Conservation (phyloP, 2,113 vertebrate genomes). For the Passer montanus region DNA sequence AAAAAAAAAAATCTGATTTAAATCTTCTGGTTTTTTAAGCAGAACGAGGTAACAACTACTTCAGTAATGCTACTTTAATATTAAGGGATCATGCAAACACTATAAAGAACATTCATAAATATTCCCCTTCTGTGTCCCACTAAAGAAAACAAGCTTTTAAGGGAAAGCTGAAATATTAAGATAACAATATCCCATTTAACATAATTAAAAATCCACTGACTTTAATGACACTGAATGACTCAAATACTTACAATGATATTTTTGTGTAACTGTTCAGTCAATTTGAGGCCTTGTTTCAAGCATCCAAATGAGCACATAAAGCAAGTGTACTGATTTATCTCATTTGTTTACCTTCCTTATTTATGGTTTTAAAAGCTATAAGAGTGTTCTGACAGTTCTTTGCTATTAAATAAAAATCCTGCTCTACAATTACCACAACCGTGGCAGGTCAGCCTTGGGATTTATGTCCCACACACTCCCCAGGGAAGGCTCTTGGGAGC, state of each 20-base stretch:
- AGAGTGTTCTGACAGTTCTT: not conserved
- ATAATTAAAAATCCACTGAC: not conserved
- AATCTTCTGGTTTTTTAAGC: not conserved
- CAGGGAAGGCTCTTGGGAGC: not conserved
- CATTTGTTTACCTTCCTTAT: not conserved
- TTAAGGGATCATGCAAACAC: not conserved
- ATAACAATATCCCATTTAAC: not conserved
- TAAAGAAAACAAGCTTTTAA: not conserved
- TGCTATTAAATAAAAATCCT: not conserved
- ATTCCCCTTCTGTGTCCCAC: not conserved
- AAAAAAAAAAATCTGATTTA: no score
- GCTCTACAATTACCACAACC: not conserved
- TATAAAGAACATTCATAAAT: not conserved
- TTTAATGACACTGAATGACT: not conserved
- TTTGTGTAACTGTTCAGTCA: not conserved
- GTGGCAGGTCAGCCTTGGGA: not conserved
- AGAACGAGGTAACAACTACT: not conserved
- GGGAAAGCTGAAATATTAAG: not conserved
- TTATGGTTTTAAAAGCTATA: not conserved
- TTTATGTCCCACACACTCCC: not conserved
- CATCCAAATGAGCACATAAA: not conserved
- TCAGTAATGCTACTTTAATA: not conserved
- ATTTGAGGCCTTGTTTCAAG: not conserved
- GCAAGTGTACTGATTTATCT: not conserved
- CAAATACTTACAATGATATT: rapidly evolving